These are phyloP conservation scores for Lagocephalus sceleratus DNA, from an alignment of 2,797 vertebrate genomes.

Conservation along the genomic window DNA sequence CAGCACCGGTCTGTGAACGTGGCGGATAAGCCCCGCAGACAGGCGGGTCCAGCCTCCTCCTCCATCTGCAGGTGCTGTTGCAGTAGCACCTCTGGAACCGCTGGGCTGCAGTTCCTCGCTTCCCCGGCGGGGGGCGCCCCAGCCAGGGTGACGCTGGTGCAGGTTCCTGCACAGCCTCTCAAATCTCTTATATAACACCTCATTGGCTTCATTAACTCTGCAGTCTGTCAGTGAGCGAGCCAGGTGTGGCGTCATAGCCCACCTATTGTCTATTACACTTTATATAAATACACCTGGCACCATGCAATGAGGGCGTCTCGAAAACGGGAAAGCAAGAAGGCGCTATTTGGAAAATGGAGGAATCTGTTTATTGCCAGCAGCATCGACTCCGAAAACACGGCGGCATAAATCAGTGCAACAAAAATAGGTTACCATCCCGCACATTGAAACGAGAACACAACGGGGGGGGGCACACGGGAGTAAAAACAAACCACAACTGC, in stretches of 20 bases:
- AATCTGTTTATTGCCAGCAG: slow-evolving; percentile 58
- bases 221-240: not conserved
- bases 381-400: slow-evolving; percentile 57
- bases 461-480: slow-evolving; percentile 52
- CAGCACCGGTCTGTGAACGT: no score
- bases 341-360: slow-evolving; percentile 17
- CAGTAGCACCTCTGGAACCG: not conserved
- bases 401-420: slow-evolving; percentile 49
- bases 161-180: not conserved
- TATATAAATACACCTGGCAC: no score
- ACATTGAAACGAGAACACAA: slow-evolving; percentile 56
- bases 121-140: slow-evolving; percentile 58
- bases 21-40: no score
- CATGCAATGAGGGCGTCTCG: no score
- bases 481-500: slow-evolving; percentile 66
- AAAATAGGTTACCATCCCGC: slow-evolving; percentile 39
- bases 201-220: slow-evolving; percentile 4
- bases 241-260: no score
- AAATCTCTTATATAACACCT: slow-evolving; percentile 18
- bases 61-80: not conserved
- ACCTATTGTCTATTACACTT: no score
- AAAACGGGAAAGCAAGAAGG: no score
- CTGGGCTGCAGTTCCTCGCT: slow-evolving; percentile 8
- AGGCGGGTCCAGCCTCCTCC: no score
- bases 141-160: not conserved